Evolutionary conservation across 2,888 invertebrate species (phyloP), one percentile per base, ranked within the genome.

Genomic region (Abscondita cerata): DNA sequence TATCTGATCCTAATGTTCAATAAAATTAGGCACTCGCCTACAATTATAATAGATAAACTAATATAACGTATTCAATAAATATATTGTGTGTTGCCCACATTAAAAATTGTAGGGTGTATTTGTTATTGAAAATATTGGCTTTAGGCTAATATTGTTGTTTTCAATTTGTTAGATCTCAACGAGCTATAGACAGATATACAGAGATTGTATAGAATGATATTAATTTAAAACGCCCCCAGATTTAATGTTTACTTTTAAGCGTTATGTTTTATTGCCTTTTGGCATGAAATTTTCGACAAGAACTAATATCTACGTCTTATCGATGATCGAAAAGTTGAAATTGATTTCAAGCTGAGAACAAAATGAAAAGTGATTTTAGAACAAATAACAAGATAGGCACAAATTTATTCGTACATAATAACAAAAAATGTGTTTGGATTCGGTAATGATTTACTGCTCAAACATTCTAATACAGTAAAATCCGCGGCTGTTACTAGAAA

Each of bases 311-410:
- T 58, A 48, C 38, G 60, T 60, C 57, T 52, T 58, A 44, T 44
- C 44, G 44, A 19, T 44, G 16, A 44, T 44, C 44, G 16, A 18
- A 3, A 44, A 6, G 18, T 44, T 44, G 19, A 41, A 64, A 63
- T 66, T 68, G 67, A 68, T 66, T 69, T 61, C 73, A 72, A 65
- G 73, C 73, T 73, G 73, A 62, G 73, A 73, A 68, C 63, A 69
- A 73, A 68, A 73, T 73, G 69, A 68, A 25, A 25, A 25, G 25
- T 25, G 6, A 25, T 25, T 2, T 25, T 4, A 4, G 25, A 67
- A 71, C 69, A 66, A 69, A 67, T 25, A 25, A 6, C 25, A 25
- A 25, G 6, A 25, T 25, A 25, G 25, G 25, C 25, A 25, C 25
- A 25, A 25, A 25, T 25, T 4, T 25, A 25, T 25, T 25, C 25